phyloP scores from a whole-genome alignment of 1,140 invertebrate species.

The Drosophila biarmipes region DNA sequence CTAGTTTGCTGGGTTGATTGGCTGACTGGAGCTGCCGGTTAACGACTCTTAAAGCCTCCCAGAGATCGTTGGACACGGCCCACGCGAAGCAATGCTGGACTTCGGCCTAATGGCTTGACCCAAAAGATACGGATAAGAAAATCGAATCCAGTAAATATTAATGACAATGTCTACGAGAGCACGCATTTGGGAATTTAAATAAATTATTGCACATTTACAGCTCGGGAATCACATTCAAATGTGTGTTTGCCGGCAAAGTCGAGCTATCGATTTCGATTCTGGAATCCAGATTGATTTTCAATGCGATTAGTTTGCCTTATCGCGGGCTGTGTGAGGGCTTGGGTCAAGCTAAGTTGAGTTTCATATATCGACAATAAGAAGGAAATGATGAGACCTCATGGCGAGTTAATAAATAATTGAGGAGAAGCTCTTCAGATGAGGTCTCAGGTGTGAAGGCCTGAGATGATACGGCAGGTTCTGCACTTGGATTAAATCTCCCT shows the following conservation, averaged over 20 bases:
- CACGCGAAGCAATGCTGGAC: slow-evolving; percentile 46
- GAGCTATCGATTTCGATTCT: slow-evolving; percentile 73
- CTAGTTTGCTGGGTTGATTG: slow-evolving; percentile 73
- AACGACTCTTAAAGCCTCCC: slow-evolving; percentile 71
- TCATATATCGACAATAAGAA: neutral
- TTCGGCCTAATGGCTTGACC: slow-evolving; percentile 57
- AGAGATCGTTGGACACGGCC: slow-evolving; percentile 46
- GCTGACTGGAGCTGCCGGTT: slow-evolving; percentile 57
- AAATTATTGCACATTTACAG: slow-evolving; percentile 82
- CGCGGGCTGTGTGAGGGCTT: slow-evolving; percentile 4
- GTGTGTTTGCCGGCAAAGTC: slow-evolving; percentile 44
- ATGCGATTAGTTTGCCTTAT: slow-evolving; percentile 64
- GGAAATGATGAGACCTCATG: slow-evolving; percentile 42
- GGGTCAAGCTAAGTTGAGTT: slow-evolving; percentile 17
- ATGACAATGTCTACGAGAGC: slow-evolving; percentile 63
- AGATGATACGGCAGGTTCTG: slow-evolving; percentile 24
- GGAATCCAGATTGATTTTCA: slow-evolving; percentile 73
- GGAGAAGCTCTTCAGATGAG: slow-evolving; percentile 33
- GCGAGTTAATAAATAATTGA: slow-evolving; percentile 69
- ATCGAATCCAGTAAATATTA: slow-evolving; percentile 71
- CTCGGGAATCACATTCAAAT: slow-evolving; percentile 74
- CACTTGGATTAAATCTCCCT: slow-evolving; percentile 2
- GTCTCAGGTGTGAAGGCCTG: slow-evolving; percentile 27
- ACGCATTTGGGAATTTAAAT: slow-evolving; percentile 78
- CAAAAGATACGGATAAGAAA: slow-evolving; percentile 53